Base-by-base conservation (phyloP, 2,888 invertebrate genomes). In the Eumerus sabulonum region DNA sequence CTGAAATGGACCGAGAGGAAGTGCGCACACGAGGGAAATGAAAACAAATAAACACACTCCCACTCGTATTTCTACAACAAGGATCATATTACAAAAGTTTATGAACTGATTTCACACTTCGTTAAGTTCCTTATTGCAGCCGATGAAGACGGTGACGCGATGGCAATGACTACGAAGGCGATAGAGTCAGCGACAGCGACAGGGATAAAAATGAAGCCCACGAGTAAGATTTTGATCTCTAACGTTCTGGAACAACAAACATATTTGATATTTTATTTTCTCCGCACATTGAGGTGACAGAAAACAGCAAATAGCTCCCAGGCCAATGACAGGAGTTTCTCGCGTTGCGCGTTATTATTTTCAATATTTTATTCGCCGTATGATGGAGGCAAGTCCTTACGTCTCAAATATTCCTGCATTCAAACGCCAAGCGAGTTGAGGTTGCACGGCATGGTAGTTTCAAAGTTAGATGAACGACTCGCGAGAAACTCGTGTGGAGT, bases 31-130 rank as follows among this genome's bases (percentile, higher is more conserved):
- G 40, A 57, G 57, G 11, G 35, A 48, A 27, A 27, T 18, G 14
- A 71, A 76, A 48, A 72, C 57, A 67, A 72, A 77, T 68, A 77
- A 77, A 56, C 62, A 70, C 62, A 72, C 62, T 67, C 62, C 67
- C 38, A 51, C 27, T 48, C n/a, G n/a, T 44, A 4, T 5, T 44
- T 13, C 1, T 47, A 47, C 73, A 53, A 72, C 57, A 67, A 67
- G 73, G 67, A 72, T 72, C 72, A 63, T 67, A 77, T 72, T 77
- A 77, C 57, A 67, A 67, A 77, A 72, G 77, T 77, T 77, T 77
- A 77, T 77, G 77, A 77, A 77, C 77, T 77, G 77, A 77, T 77
- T 77, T 77, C 62, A 73, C 73, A 59, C 77, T 77, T 77, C 77
- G 77, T 77, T 77, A 77, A 53, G 73, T 73, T 77, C 40, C 77